A percentile compares a stretch with the other conserved stretches of the same genome.
Conservation (phyloP, 1,140 invertebrate species). For the Teleogryllus occipitalis region DNA sequence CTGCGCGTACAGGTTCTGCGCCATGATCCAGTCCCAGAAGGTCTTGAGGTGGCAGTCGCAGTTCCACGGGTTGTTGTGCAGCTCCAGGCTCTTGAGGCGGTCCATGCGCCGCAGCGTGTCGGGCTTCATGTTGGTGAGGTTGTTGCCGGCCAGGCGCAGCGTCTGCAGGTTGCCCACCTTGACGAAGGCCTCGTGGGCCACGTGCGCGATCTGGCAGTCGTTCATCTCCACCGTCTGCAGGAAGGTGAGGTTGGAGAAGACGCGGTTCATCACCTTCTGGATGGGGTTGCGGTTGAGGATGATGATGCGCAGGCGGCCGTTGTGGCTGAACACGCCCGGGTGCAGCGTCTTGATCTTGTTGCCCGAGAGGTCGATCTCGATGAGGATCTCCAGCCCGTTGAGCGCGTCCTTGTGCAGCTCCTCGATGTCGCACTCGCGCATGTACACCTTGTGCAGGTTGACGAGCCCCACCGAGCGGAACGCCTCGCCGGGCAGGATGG, state of each 20-base stretch:
- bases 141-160: constrained; percentile 63
- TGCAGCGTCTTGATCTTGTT: constrained; percentile 63
- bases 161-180: constrained; percentile 55
- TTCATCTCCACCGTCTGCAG: constrained; percentile 68
- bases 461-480: constrained; percentile 60
- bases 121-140: constrained; percentile 47
- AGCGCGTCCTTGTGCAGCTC: constrained; percentile 63
- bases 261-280: constrained; percentile 55
- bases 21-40: constrained; percentile 67
- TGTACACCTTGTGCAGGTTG: constrained; percentile 70
- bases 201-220: constrained; percentile 57
- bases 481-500: constrained; percentile 51
- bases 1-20: constrained; percentile 58
- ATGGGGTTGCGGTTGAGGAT: constrained; percentile 65
- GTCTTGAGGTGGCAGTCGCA: constrained; percentile 76
- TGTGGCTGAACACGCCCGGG: constrained; percentile 59
- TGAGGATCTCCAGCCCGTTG: constrained; percentile 63
- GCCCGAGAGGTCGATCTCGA: constrained; percentile 73
- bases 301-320: constrained; percentile 57
- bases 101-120: constrained; percentile 49
- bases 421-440: constrained; percentile 62
- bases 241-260: constrained; percentile 64
- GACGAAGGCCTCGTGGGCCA: constrained; percentile 64
- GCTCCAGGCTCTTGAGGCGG: constrained; percentile 60
- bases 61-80: constrained; percentile 77